Conservation (phyloP, 1,140 invertebrate genomes). For the Brachionus koreanus region DNA sequence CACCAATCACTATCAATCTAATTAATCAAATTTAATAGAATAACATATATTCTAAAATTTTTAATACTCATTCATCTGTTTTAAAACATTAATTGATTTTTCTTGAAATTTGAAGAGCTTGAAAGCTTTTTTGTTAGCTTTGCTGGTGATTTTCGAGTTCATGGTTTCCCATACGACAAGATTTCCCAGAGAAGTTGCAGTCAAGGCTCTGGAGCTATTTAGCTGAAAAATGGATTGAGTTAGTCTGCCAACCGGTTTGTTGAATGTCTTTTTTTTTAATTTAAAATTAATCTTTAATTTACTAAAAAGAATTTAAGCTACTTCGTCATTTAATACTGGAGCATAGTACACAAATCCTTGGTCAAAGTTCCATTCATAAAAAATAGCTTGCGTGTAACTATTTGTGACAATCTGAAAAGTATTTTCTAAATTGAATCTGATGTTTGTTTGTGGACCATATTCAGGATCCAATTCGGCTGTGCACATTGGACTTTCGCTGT, state of each 20-base stretch:
- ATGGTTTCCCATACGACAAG: conserved; percentile 54
- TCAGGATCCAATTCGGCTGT: conserved; percentile 51
- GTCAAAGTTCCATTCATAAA: conserved; percentile 56
- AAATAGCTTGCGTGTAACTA: conserved; percentile 57
- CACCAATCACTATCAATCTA: conserved; percentile 58
- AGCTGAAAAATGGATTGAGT: conserved; percentile 56
- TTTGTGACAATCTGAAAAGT: conserved; percentile 56
- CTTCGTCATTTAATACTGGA: conserved; percentile 15
- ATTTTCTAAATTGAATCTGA: conserved; percentile 56
- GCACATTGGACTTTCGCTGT: conserved; percentile 55
- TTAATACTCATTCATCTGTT: conserved; percentile 52
- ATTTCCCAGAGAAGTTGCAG: conserved; percentile 57
- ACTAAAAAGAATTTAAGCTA: background rate
- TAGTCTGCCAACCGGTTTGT: conserved; percentile 57
- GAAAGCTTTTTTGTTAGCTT: conserved; percentile 53
- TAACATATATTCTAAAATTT: background rate
- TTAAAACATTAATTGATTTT: conserved; percentile 56
- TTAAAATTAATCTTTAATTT: background rate
- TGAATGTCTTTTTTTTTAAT: conserved; percentile 52
- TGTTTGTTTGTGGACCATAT: conserved; percentile 55
- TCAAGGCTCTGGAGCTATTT: conserved; percentile 52
- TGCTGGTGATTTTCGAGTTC: background rate
- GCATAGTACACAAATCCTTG: background rate
- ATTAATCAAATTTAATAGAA: conserved; percentile 45
- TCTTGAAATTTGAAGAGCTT: conserved; percentile 58